phyloP scores from a whole-genome alignment of 2,888 invertebrate genomes.

The Corbicula japonica region DNA sequence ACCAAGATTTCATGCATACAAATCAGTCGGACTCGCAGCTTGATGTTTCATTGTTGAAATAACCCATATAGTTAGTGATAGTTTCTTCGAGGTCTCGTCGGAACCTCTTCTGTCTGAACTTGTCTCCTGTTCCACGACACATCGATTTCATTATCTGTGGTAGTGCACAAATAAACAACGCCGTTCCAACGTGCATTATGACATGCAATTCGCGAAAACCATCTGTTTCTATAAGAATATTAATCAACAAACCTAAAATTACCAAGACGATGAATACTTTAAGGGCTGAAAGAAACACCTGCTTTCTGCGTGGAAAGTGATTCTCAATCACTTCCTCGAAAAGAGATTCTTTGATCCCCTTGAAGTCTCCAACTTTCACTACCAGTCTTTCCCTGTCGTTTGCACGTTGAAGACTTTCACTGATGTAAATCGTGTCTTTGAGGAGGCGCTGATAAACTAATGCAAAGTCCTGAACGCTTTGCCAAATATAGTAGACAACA shows the following conservation, averaged over 20 bases:
- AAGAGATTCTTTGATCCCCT: constrained; percentile 30
- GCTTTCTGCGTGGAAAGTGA: constrained; percentile 57
- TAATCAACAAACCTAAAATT: constrained; percentile 55
- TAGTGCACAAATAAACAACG: constrained; percentile 65
- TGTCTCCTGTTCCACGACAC: constrained; percentile 19
- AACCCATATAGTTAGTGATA: constrained; percentile 7
- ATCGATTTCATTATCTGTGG: constrained; percentile 61
- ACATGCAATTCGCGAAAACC: constrained; percentile 58
- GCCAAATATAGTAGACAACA: constrained; percentile 59
- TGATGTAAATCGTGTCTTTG: constrained; percentile 16
- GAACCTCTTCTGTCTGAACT: constrained; percentile 16
- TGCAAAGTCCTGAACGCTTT: constrained; percentile 43
- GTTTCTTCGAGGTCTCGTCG: constrained; percentile 16
- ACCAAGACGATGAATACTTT: constrained; percentile 52
- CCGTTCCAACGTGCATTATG: constrained; percentile 66
- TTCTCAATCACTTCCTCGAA: constrained; percentile 60
- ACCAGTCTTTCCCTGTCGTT: constrained; percentile 19
- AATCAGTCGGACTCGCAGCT: too few species aligned
- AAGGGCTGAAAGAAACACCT: constrained; percentile 58
- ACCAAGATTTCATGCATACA: too few species aligned
- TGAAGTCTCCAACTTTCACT: constrained; percentile 1
- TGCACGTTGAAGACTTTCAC: constrained; percentile 22
- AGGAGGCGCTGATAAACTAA: constrained; percentile 46
- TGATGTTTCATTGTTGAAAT: not conserved
- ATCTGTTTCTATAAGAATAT: constrained; percentile 59